Evolutionary conservation across 2,797 vertebrate genomes (phyloP), one percentile per base, ranked within the genome.

Genomic region (Zalophus californianus): DNA sequence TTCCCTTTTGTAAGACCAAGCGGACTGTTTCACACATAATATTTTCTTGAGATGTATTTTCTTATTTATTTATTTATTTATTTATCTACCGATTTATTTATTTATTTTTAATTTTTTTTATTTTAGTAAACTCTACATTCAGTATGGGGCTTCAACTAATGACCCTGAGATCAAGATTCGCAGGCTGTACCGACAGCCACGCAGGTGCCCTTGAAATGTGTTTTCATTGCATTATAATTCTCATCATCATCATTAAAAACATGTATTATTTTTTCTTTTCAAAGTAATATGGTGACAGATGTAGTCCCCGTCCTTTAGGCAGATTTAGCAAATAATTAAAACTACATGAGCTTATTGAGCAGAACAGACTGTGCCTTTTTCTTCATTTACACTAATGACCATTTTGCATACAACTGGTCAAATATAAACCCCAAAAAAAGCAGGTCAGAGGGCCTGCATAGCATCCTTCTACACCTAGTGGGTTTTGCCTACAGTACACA

Each of bases 311-410:
- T 77, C 20, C 9, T 87, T 13, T 79, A 84, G 16, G 13, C 16
- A 79, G 18, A 83, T 93, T 86, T 79, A 93, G 13, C 56, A 91
- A 75, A 52, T 77, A 27, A 86, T 90, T 77, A 90, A 94, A 87
- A 78, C 3, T 44, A n/a, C 73, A 84, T 29, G 7, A 86, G 1
- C 15, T 93, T 86, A 70, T 0, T 48, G n/a, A 85, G 44, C 3
- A 60, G 58, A 41, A 68, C 5, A 58, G 44, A 90, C 12, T 90
- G 15, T 44, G 66, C 13, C 7, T 12, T 91, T 95, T 52, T 91
- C 64, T 91, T 90, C n/a, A 91, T 82, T 16, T 77, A 41, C 60
- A 52, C 4, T 23, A 73, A 48, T 25, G 29, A 1, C 5, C 2
- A 48, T 82, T 97, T 93, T 90, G 5, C 29, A 77, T 41, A 73